Conservation (phyloP, 2,888 invertebrate species). For the Cancer borealis region DNA sequence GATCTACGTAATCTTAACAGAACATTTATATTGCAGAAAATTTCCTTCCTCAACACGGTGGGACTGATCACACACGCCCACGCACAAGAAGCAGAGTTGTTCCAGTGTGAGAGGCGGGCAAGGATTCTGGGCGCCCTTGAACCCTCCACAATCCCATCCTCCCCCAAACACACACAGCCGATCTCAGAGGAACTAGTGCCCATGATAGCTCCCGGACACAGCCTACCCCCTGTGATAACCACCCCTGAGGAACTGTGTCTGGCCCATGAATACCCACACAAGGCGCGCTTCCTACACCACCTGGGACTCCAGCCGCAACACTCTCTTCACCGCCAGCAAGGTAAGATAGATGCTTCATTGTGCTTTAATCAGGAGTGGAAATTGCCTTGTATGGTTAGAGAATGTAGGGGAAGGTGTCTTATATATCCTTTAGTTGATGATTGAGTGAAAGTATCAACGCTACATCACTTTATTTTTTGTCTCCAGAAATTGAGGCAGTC, state of each 20-base stretch:
- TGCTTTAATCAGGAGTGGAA: too few species aligned
- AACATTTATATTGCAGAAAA: conserved; percentile 66
- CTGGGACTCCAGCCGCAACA: conserved; percentile 75
- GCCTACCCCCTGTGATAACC: conserved; percentile 56
- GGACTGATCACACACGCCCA: conserved; percentile 75
- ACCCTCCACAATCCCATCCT: conserved; percentile 56
- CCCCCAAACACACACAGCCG: conserved; percentile 58
- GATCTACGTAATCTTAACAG: not conserved
- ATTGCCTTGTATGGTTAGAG: too few species aligned
- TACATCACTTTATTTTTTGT: not conserved
- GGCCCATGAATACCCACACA: conserved; percentile 73
- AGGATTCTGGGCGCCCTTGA: conserved; percentile 71
- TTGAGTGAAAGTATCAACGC: not conserved
- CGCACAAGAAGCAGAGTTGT: conserved; percentile 72
- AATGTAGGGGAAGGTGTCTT: too few species aligned
- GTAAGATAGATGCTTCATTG: not conserved
- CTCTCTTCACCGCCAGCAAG: conserved; percentile 72
- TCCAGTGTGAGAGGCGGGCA: conserved; percentile 75
- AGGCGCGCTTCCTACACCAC: conserved; percentile 75
- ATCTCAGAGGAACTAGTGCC: conserved; percentile 70
- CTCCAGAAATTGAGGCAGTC: conserved; percentile 73
- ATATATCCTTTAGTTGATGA: not conserved
- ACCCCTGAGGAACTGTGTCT: conserved; percentile 70
- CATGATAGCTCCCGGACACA: conserved; percentile 71
- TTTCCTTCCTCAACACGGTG: conserved; percentile 71